Percentiles rank a stretch among this genome's conserved stretches.
phyloP scores from a whole-genome alignment of 2,888 invertebrate genomes.

The Drosophila meridiana region DNA sequence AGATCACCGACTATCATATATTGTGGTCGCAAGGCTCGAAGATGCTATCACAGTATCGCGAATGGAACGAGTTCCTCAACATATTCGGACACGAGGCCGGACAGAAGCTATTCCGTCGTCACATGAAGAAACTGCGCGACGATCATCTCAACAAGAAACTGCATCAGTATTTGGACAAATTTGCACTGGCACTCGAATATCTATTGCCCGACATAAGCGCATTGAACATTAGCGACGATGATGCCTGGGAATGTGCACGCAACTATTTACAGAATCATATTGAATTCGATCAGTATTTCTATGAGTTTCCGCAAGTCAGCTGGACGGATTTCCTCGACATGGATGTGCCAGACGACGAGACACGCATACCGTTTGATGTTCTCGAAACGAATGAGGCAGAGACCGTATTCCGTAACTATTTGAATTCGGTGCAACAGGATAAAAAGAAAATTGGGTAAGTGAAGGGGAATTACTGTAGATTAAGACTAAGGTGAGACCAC shows the following conservation, averaged over 20 bases:
- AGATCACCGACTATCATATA: constrained; percentile 93
- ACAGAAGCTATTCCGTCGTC: constrained; percentile 90
- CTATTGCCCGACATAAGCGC: constrained; percentile 91
- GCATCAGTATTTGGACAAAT: constrained; percentile 90
- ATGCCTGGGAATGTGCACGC: constrained; percentile 95
- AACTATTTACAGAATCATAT: constrained; percentile 95
- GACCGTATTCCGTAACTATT: constrained; percentile 95
- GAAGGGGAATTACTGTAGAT: neutral
- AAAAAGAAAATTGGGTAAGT: constrained; percentile 95
- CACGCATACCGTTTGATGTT: constrained; percentile 96
- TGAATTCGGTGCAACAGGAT: constrained; percentile 96
- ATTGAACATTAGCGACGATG: constrained; percentile 86
- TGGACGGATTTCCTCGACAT: constrained; percentile 91
- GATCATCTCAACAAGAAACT: constrained; percentile 92
- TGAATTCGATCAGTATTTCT: constrained; percentile 97
- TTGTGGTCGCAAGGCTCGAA: constrained; percentile 95
- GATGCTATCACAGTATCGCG: constrained; percentile 93
- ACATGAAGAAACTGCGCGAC: constrained; percentile 92
- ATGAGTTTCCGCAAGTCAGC: constrained; percentile 91
- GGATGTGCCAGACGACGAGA: constrained; percentile 88
- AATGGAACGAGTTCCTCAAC: constrained; percentile 95
- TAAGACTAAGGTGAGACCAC: too few relatives aligned
- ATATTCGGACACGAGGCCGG: constrained; percentile 95
- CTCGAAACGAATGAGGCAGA: constrained; percentile 96
- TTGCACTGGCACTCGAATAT: constrained; percentile 91